These are phyloP conservation scores for Rhinichthys osculus DNA, from an alignment of 2,797 vertebrate genomes.

Conservation along the genomic window DNA sequence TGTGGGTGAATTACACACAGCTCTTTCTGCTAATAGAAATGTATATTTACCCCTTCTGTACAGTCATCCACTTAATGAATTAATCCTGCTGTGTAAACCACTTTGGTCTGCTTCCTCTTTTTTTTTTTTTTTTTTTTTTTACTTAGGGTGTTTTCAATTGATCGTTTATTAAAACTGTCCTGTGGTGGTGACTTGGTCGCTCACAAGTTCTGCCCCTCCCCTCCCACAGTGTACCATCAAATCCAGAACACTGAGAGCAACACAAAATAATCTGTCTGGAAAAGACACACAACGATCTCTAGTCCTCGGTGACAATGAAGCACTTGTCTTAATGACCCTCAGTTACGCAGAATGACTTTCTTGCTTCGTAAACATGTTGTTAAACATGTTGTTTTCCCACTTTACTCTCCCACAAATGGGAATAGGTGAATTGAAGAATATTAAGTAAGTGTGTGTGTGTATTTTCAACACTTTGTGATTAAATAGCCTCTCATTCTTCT, in stretches of 20 bases:
- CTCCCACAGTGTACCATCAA: neutral
- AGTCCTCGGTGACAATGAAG: constrained; percentile 20
- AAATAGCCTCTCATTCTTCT: constrained; percentile 53
- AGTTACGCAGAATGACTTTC: constrained; percentile 14
- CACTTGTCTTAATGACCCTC: constrained; percentile 18
- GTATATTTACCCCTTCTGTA: constrained; percentile 27
- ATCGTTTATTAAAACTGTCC: constrained; percentile 27
- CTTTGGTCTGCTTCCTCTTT: neutral
- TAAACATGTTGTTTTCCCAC: constrained; percentile 24
- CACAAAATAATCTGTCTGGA: neutral
- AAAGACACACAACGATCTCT: neutral
- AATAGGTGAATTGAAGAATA: constrained; percentile 33
- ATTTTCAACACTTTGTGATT: constrained; percentile 53
- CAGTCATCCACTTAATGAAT: constrained; percentile 60
- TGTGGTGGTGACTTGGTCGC: constrained; percentile 4
- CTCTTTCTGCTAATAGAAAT: constrained; percentile 39
- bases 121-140: neutral
- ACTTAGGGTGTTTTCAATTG: constrained; percentile 8
- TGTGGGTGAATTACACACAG: constrained; percentile 33
- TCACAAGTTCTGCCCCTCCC: constrained; percentile 15
- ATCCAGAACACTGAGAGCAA: neutral
- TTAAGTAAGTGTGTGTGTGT: constrained; percentile 22
- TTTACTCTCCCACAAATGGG: neutral
- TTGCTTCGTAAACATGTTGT: constrained; percentile 25
- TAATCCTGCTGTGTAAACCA: constrained; percentile 52